Percentiles rank a stretch among this genome's conserved stretches.
These are phyloP conservation scores for Tachyglossus aculeatus DNA, from an alignment of 2,797 vertebrate species.

Conservation along the genomic window DNA sequence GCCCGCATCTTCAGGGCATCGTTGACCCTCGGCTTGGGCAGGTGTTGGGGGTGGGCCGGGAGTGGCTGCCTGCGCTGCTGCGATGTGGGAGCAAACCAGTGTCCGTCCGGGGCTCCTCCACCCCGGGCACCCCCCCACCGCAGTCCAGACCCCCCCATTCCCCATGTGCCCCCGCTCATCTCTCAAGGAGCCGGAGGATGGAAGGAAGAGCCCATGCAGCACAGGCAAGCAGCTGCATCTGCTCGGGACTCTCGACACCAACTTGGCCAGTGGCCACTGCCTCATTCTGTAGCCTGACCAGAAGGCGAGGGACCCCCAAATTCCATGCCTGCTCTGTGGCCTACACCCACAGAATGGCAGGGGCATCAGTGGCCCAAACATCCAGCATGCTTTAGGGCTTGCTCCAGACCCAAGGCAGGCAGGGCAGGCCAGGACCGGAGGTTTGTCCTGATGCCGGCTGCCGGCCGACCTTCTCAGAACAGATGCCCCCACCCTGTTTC, in stretches of 20 bases:
- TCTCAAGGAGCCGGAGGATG: rapidly evolving
- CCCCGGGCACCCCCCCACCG: neutral
- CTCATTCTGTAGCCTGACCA: neutral
- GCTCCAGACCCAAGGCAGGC: neutral
- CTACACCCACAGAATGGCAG: neutral
- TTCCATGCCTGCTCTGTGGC: neutral
- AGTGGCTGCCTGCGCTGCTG: constrained; percentile 84
- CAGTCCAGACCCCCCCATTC: neutral
- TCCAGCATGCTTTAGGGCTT: neutral
- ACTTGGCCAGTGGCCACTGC: no score
- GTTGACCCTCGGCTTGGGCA: constrained; percentile 82
- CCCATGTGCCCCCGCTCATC: neutral
- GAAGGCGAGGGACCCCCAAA: neutral
- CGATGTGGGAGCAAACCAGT: neutral
- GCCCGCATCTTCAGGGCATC: constrained; percentile 94
- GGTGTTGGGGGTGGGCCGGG: constrained; percentile 71
- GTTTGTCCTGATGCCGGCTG: no score
- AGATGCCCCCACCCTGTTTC: no score
- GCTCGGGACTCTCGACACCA: no score
- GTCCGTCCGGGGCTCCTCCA: neutral
- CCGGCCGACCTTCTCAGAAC: no score
- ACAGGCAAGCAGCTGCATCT: no score
- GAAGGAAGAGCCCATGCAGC: neutral
- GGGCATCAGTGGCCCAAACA: neutral
- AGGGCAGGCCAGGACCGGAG: no score